A percentile compares a stretch with the other conserved stretches of the same genome.
phyloP scores from a whole-genome alignment of 1,140 invertebrate species.

The Hermatobates lingyangjiaoensis region DNA sequence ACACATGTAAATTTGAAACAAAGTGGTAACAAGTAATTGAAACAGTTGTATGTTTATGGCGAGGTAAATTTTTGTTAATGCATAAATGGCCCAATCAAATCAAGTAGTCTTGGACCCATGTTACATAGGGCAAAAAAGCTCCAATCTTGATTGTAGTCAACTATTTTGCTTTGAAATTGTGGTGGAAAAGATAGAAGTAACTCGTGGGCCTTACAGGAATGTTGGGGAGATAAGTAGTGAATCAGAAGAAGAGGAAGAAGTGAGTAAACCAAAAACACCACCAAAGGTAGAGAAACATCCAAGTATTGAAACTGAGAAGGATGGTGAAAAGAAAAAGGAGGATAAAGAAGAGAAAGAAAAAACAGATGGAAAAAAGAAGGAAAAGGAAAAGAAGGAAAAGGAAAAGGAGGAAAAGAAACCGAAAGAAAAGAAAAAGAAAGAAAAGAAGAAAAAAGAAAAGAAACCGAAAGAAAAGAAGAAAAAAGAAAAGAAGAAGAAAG shows the following conservation, averaged over 20 bases:
- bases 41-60: too few species aligned
- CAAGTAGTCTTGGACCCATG: too few species aligned
- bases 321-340: background rate
- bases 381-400: background rate
- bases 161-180: background rate
- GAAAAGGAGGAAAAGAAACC: background rate
- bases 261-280: too few species aligned
- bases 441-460: constrained; percentile 1
- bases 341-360: background rate
- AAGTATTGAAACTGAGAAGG: too few species aligned
- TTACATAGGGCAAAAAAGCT: too few species aligned
- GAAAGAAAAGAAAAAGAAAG: background rate
- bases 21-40: too few species aligned
- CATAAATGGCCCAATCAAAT: too few species aligned
- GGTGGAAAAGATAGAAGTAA: background rate
- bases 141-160: too few species aligned
- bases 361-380: background rate
- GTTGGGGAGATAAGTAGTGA: background rate
- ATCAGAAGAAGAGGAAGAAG: background rate
- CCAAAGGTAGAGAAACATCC: too few species aligned
- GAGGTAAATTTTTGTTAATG: too few species aligned
- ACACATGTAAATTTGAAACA: too few species aligned
- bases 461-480: background rate
- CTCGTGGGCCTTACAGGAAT: background rate
- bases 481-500: background rate